Conservation (phyloP, 2,113 vertebrate genomes). For the Rhizomys pruinosus region DNA sequence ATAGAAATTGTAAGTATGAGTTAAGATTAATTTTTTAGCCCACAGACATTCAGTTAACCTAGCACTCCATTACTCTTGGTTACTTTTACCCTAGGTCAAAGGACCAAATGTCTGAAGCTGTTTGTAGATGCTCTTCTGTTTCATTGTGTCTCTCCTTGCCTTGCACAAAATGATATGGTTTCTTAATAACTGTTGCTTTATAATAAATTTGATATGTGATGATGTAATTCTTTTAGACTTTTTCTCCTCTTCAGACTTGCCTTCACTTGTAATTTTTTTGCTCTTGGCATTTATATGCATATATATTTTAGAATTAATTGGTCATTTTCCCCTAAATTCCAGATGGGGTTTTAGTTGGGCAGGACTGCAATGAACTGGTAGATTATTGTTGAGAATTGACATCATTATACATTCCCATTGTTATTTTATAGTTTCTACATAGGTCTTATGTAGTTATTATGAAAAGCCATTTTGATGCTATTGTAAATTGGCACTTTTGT, state of each 20-base stretch:
- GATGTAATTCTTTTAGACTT: slow-evolving; percentile 13
- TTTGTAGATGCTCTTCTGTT: background rate
- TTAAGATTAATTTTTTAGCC: slow-evolving; percentile 3
- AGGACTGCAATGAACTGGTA: background rate
- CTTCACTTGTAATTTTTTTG: background rate
- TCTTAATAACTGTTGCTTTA: slow-evolving; percentile 18
- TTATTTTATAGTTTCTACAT: slow-evolving; percentile 10
- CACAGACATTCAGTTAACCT: background rate
- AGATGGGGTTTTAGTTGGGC: background rate
- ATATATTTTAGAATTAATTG: slow-evolving; percentile 19
- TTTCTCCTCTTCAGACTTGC: background rate
- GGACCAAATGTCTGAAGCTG: background rate
- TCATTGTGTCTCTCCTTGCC: background rate
- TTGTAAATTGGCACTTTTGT: slow-evolving; percentile 24
- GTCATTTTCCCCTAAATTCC: background rate
- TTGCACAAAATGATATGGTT: background rate
- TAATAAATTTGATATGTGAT: background rate
- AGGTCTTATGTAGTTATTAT: background rate
- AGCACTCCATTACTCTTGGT: background rate
- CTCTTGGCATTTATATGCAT: background rate
- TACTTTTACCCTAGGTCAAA: background rate
- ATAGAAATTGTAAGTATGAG: background rate
- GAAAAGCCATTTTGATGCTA: background rate
- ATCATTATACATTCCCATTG: background rate
- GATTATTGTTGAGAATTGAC: background rate